Base-by-base conservation (phyloP, 1,140 invertebrate genomes). In the Bombus breviceps region DNA sequence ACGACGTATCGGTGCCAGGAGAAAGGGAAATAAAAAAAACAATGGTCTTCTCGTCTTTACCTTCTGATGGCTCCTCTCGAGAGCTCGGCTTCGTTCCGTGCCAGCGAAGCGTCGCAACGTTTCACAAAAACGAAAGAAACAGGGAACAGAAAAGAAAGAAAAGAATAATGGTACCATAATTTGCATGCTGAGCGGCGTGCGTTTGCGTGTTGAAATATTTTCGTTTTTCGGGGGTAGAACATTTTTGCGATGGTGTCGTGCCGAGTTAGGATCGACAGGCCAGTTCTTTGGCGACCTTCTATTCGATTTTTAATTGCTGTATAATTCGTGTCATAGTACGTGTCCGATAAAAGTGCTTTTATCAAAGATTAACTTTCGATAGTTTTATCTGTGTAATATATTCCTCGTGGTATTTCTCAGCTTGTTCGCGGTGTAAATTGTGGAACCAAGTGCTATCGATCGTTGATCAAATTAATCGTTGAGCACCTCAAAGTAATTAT, bases 1-100 rank as follows among this genome's bases (percentile, higher is more conserved):
- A 74, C 32, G 84, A 85, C 43, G 62, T 68, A 77, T 78, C 64
- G 66, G 83, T 85, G 83, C 83, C 83, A 84, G 76, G 83, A 47
- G 32, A 47, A 39, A 43, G 66, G 43, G 25, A 76, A 25, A 3
- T 4, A 18, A 6, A 53, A 34, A 69, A 13, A 66, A 9, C 34
- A 57, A 77, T 41, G 39, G 74, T 79, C 53, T 53, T 79, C 72
- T 64, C 57, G 32, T 76, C 47, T 85, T 81, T 85, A 85, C 84
- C 84, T 85, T 85, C 41, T 69, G 84, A 68, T 41, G 47, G 57
- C 62, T 62, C 59, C 59, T 81, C 84, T 85, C 84, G 83, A 85
- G 83, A 85, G 83, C 83, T 72, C 83, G 83, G 83, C 83, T 80
- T 73, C 76, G 77, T 79, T 85, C 83, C 73, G 77, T 80, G 83